These are phyloP conservation scores for Catharus fuscescens DNA, from an alignment of 2,113 vertebrate genomes.

Conservation along the genomic window DNA sequence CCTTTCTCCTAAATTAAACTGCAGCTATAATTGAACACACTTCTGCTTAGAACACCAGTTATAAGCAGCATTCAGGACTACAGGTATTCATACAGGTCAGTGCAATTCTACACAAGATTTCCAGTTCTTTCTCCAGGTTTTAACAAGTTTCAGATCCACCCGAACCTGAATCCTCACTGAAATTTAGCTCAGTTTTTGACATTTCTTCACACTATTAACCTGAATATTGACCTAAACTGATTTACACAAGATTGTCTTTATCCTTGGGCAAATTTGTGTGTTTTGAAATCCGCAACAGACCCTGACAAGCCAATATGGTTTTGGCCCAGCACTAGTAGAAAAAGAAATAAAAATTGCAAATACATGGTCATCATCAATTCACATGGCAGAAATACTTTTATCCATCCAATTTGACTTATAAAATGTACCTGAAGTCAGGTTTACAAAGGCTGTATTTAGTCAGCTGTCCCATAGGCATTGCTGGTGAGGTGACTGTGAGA, in stretches of 20 bases:
- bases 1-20: not conserved
- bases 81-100: not conserved
- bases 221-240: not conserved
- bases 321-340: not conserved
- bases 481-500: not conserved
- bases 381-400: not conserved
- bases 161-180: not conserved
- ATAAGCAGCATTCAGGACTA: not conserved
- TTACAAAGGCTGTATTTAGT: not conserved
- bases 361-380: not conserved
- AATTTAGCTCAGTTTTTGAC: rapidly evolving
- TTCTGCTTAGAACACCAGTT: not conserved
- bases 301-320: not conserved
- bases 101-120: not conserved
- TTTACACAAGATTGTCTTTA: not conserved
- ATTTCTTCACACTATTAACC: not conserved
- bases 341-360: not conserved
- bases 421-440: not conserved
- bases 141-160: not conserved
- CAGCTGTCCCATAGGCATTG: not conserved
- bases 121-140: not conserved
- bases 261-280: not conserved
- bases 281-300: not conserved
- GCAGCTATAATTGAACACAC: not conserved
- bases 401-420: not conserved